Evolutionary conservation across 2,888 invertebrate genomes (phyloP).

Genomic region (Acleris laterana): DNA sequence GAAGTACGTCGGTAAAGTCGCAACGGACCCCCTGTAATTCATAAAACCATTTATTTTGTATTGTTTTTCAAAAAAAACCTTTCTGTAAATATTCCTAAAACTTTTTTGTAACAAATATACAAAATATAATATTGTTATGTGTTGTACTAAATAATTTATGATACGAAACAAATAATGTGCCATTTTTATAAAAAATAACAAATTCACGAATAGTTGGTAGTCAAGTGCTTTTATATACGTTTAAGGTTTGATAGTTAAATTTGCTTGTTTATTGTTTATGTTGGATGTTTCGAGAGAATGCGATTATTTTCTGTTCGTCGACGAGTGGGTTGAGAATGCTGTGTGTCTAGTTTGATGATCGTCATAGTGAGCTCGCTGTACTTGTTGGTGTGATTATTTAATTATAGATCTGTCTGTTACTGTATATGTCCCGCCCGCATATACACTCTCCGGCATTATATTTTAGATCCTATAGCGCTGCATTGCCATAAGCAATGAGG

Average conservation of each 20-base stretch:
- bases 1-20: constrained; percentile 54
- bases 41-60: constrained; percentile 45
- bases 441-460: constrained; percentile 29
- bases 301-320: constrained; percentile 51
- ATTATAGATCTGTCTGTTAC: constrained; percentile 4
- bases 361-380: constrained; percentile 40
- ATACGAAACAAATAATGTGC: constrained; percentile 69
- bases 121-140: constrained; percentile 63
- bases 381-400: constrained; percentile 16
- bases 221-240: constrained; percentile 80
- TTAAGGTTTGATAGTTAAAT: constrained; percentile 77
- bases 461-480: constrained; percentile 13
- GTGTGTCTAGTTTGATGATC: constrained; percentile 43
- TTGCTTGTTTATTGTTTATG: constrained; percentile 72
- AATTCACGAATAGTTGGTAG: constrained; percentile 70
- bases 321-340: constrained; percentile 50
- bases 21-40: constrained; percentile 43
- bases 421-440: constrained; percentile 27
- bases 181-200: constrained; percentile 67
- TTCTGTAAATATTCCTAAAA: constrained; percentile 73
- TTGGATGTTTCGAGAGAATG: constrained; percentile 59
- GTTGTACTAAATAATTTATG: constrained; percentile 69
- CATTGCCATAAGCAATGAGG: constrained; percentile 22
- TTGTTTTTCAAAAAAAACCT: constrained; percentile 52
- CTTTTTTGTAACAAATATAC: constrained; percentile 61